phyloP scores from a whole-genome alignment of 2,888 invertebrate species.

The Artemia sinica region DNA sequence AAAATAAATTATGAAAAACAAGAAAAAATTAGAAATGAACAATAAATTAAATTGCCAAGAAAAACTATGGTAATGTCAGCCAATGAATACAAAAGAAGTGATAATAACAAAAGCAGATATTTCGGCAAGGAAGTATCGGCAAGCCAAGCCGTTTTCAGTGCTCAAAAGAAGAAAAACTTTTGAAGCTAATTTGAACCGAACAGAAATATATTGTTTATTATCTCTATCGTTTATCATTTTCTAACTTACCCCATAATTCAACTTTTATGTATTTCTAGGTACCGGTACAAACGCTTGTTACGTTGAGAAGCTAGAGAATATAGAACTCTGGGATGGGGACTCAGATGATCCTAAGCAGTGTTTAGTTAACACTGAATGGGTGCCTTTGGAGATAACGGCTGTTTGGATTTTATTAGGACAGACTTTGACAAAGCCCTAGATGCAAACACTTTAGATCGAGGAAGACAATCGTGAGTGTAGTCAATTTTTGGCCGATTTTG shows the following conservation, averaged over 20 bases:
- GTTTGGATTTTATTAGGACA: conserved; percentile 67
- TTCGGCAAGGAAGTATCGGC: no score
- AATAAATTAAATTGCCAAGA: no score
- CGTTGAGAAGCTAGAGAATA: conserved; percentile 68
- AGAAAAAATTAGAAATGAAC: no score
- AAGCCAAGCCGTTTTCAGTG: no score
- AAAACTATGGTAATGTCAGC: no score
- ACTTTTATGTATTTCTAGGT: conserved; percentile 39
- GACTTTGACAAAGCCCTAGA: conserved; percentile 71
- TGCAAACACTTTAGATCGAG: conserved; percentile 53
- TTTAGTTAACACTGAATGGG: conserved; percentile 91
- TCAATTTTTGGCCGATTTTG: no score
- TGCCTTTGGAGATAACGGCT: conserved; percentile 81
- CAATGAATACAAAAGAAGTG: no score
- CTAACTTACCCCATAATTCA: conserved; percentile 9
- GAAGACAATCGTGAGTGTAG: conserved; percentile 47
- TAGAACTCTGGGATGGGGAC: conserved; percentile 56
- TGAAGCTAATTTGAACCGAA: background rate
- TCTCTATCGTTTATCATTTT: no score
- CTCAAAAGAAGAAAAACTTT: no score
- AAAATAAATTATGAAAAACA: no score
- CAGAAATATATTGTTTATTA: conserved; percentile 22
- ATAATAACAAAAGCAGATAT: no score
- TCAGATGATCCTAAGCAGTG: conserved; percentile 39
- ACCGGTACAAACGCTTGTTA: conserved; percentile 94